Conservation (phyloP, 2,888 invertebrate species). For the Ypsolopha scabrella region DNA sequence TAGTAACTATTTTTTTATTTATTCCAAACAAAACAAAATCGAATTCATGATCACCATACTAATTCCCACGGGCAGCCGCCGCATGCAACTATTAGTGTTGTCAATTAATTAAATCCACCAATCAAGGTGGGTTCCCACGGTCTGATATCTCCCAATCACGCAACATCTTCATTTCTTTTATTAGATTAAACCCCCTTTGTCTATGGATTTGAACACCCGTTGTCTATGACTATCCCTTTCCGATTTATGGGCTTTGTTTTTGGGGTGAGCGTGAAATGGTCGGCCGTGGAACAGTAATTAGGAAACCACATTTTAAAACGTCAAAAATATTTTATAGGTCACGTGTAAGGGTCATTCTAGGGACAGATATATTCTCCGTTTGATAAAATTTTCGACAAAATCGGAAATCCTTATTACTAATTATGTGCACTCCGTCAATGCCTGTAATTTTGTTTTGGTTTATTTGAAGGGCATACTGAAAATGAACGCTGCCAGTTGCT, state of each 20-base stretch:
- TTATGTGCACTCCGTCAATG: too few species aligned
- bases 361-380: too few species aligned
- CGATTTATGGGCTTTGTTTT: constrained; percentile 44
- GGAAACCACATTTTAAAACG: constrained; percentile 19
- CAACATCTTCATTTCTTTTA: constrained; percentile 65
- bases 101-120: constrained; percentile 62
- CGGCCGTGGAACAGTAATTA: constrained; percentile 37
- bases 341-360: too few species aligned
- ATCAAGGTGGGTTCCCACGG: constrained; percentile 65
- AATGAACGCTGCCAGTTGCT: too few species aligned
- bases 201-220: too few species aligned
- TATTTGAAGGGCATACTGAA: too few species aligned
- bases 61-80: constrained; percentile 46
- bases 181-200: constrained; percentile 40
- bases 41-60: background rate
- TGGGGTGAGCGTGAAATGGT: constrained; percentile 62
- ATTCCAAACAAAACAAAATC: background rate
- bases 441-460: too few species aligned
- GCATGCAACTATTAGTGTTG: constrained; percentile 30
- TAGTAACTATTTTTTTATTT: too few species aligned
- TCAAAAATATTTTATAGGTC: too few species aligned
- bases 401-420: too few species aligned
- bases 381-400: too few species aligned
- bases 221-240: constrained; percentile 16
- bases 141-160: constrained; percentile 65